Percentiles rank a stretch among this genome's conserved stretches.
Conservation (phyloP, 2,113 vertebrate species). For the Callipepla californica region DNA sequence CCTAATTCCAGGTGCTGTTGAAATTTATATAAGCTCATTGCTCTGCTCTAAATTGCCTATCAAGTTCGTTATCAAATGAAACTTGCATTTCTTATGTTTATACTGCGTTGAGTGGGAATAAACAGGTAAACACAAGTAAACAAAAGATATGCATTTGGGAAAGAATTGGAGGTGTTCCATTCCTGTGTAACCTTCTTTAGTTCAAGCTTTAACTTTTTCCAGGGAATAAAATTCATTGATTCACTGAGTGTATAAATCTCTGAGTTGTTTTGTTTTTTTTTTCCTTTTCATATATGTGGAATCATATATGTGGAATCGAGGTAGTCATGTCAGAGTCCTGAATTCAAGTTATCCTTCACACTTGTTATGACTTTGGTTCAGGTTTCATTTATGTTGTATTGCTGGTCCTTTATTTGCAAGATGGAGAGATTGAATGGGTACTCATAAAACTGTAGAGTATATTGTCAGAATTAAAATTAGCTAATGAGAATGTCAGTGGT, state of each 20-base stretch:
- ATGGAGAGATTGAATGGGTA: not conserved
- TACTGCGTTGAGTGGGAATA: not conserved
- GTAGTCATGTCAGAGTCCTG: not conserved
- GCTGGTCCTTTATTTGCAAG: not conserved
- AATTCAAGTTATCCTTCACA: not conserved
- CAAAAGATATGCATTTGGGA: not conserved
- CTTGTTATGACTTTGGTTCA: not conserved
- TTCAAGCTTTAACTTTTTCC: not conserved
- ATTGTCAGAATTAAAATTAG: not conserved
- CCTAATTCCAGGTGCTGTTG: not conserved
- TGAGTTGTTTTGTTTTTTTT: not conserved
- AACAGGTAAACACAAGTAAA: not conserved
- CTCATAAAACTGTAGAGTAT: not conserved
- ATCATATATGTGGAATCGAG: not conserved
- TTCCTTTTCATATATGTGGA: rapidly evolving
- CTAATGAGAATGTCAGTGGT: not conserved
- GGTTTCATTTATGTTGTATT: not conserved
- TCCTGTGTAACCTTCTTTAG: not conserved
- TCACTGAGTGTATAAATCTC: not conserved
- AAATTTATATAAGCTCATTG: not conserved
- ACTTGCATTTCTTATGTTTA: not conserved
- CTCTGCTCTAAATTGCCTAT: not conserved
- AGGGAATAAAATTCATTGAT: not conserved
- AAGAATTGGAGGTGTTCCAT: not conserved
- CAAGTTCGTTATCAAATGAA: not conserved